Evolutionary conservation across 1,140 invertebrate genomes (phyloP).

Genomic region (Myzus persicae): DNA sequence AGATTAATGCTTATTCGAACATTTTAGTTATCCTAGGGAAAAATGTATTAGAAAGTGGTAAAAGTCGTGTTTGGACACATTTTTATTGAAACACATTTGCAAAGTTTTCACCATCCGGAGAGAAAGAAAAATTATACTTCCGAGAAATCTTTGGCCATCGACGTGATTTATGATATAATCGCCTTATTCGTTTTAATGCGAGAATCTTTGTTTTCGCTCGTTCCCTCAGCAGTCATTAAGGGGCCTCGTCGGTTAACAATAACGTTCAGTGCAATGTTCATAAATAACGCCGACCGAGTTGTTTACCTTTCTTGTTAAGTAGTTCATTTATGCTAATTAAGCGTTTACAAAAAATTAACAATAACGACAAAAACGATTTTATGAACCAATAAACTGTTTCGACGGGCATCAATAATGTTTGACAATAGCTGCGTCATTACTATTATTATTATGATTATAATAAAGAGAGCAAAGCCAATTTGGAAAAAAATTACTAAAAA

Average conservation of each 20-base stretch:
- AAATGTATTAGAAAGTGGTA: constrained; percentile 20
- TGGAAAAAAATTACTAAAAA: too few species aligned
- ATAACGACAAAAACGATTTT: not conserved
- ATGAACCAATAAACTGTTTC: not conserved
- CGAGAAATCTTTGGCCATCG: constrained; percentile 35
- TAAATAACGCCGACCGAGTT: constrained; percentile 26
- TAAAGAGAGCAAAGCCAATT: not conserved
- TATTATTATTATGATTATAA: too few species aligned
- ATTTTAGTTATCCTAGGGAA: not conserved
- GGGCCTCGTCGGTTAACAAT: constrained; percentile 48
- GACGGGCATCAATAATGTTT: too few species aligned
- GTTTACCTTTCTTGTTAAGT: constrained; percentile 34
- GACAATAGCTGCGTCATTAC: not conserved
- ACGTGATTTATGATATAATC: constrained; percentile 45
- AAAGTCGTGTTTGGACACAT: not conserved
- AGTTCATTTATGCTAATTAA: constrained; percentile 25
- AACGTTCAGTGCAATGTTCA: constrained; percentile 4
- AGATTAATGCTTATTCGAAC: not conserved
- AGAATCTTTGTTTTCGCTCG: constrained; percentile 14
- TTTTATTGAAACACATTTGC: constrained; percentile 43
- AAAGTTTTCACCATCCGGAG: not conserved
- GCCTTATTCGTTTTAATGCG: constrained; percentile 44
- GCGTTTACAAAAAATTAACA: constrained; percentile 9
- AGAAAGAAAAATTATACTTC: constrained; percentile 34
- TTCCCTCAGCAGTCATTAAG: constrained; percentile 45